phyloP scores from a whole-genome alignment of 92 coral and sea anemone species.

The Palythoa grandiflora region DNA sequence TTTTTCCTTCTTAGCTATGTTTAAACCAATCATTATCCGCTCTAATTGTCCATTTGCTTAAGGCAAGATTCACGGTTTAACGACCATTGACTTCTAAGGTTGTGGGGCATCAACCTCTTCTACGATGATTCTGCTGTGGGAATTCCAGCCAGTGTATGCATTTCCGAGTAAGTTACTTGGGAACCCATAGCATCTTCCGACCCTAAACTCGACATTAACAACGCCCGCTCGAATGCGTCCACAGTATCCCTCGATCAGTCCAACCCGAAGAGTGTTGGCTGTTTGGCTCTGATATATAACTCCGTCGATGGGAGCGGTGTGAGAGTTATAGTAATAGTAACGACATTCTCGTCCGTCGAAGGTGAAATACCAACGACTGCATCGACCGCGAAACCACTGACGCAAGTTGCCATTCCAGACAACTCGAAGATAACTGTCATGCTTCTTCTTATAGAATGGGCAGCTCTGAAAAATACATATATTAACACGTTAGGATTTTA shows the following conservation, averaged over 20 bases:
- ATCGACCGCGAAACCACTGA: neutral
- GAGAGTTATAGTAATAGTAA: neutral
- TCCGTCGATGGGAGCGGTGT: neutral
- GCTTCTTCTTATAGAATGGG: conserved; percentile 30
- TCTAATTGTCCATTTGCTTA: neutral
- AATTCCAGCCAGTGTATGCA: conserved; percentile 16
- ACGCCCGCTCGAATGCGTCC: conserved; percentile 17
- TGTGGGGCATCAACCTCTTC: conserved; percentile 34
- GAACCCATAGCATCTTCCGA: neutral
- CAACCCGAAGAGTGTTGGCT: conserved; percentile 2
- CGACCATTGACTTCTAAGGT: neutral
- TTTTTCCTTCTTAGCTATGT: too few relatives aligned
- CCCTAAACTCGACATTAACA: conserved; percentile 23
- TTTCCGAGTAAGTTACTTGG: neutral
- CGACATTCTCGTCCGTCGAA: conserved; percentile 20
- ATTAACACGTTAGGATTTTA: neutral
- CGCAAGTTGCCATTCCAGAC: conserved; percentile 37
- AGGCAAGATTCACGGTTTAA: neutral
- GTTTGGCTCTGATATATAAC: neutral
- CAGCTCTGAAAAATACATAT: neutral
- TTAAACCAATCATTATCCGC: too few relatives aligned
- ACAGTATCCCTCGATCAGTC: conserved; percentile 9
- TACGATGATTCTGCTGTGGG: conserved; percentile 13
- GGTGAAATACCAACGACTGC: conserved; percentile 39
- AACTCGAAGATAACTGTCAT: conserved; percentile 19